phyloP scores from a whole-genome alignment of 2,113 vertebrate genomes.

The Anas platyrhynchos region DNA sequence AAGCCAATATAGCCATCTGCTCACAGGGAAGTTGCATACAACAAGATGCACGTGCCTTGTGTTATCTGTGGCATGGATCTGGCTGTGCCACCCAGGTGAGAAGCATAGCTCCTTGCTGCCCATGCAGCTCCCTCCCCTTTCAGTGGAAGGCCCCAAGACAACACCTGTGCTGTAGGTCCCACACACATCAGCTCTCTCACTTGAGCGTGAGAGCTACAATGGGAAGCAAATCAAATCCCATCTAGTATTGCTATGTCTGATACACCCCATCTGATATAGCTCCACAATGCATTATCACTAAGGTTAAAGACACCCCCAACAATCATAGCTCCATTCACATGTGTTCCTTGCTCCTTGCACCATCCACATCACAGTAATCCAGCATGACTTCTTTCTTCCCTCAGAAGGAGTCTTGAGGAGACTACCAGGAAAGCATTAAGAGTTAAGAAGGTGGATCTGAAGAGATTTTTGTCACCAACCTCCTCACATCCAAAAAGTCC shows the following conservation, averaged over 20 bases:
- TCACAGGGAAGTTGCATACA: constrained; percentile 34
- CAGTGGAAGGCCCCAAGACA: not conserved
- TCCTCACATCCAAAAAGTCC: not conserved
- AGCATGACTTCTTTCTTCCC: not conserved
- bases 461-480: not conserved
- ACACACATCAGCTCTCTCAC: not conserved
- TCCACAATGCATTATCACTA: not conserved
- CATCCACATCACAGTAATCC: not conserved
- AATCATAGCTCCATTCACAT: not conserved
- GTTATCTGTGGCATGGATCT: not conserved
- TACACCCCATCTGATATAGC: not conserved
- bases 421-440: not conserved
- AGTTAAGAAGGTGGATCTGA: not conserved
- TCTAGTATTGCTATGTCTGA: not conserved
- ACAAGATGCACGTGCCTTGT: constrained; percentile 31
- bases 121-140: not conserved
- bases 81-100: not conserved
- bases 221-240: not conserved
- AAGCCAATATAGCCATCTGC: constrained; percentile 59
- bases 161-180: not conserved
- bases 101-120: not conserved
- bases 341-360: not conserved
- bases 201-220: not conserved
- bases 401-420: not conserved
- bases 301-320: not conserved